phyloP scores from a whole-genome alignment of 2,797 vertebrate genomes.

The Fistularia commersonii region DNA sequence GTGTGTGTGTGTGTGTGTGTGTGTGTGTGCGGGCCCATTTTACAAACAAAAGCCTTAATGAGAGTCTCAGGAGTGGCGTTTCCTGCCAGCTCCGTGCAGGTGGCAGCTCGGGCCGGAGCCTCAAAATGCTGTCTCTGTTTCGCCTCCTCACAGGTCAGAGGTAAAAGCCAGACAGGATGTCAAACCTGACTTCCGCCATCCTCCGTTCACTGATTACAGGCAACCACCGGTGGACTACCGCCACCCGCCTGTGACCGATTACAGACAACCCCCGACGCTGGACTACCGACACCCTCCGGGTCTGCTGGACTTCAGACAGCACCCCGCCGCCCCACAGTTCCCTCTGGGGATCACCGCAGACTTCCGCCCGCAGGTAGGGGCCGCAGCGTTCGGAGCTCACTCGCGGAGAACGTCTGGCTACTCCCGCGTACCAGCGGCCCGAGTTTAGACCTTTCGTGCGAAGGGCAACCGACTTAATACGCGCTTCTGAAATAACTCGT shows the following conservation, averaged over 20 bases:
- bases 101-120: background rate
- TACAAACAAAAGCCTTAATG: constrained; percentile 26
- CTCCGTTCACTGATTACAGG: constrained; percentile 95
- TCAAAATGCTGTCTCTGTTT: constrained; percentile 17
- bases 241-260: constrained; percentile 91
- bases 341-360: constrained; percentile 80
- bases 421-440: background rate
- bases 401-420: background rate
- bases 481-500: too few relatives aligned
- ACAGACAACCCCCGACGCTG: constrained; percentile 89
- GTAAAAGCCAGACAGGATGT: constrained; percentile 99
- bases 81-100: background rate
- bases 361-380: constrained; percentile 80
- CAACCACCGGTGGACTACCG: constrained; percentile 91
- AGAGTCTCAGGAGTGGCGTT: constrained; percentile 38
- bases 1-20: constrained; percentile 7
- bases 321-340: constrained; percentile 87
- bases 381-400: too few relatives aligned
- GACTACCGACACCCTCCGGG: constrained; percentile 94
- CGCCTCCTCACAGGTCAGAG: constrained; percentile 88
- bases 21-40: constrained; percentile 29
- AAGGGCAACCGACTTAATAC: too few relatives aligned
- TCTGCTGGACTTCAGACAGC: constrained; percentile 93
- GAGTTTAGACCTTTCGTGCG: too few relatives aligned
- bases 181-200: constrained; percentile 96